Evolutionary conservation across 2,797 vertebrate genomes (phyloP).

Genomic region (Aplochiton taeniatus): DNA sequence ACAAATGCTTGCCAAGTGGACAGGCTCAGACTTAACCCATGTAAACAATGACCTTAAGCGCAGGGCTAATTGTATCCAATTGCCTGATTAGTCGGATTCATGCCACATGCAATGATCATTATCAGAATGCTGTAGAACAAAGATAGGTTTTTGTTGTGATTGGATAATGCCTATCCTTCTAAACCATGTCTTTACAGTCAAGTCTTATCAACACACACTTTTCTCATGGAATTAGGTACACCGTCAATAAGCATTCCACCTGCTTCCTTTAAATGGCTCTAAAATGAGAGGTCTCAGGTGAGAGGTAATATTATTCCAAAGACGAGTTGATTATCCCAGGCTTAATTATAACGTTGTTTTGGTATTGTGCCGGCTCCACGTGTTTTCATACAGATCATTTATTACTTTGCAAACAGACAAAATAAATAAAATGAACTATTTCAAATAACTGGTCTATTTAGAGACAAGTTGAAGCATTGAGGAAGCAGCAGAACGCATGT

Average conservation of each 20-base stretch:
- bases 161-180: slow-evolving; percentile 10
- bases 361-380: slow-evolving; percentile 54
- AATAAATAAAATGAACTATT: slow-evolving; percentile 58
- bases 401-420: slow-evolving; percentile 51
- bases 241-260: slow-evolving; percentile 56
- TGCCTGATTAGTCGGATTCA: slow-evolving; percentile 51
- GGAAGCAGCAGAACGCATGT: no score
- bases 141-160: slow-evolving; percentile 40
- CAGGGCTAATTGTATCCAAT: slow-evolving; percentile 41
- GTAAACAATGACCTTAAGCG: slow-evolving; percentile 27
- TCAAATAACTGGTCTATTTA: slow-evolving; percentile 23
- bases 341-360: slow-evolving; percentile 71
- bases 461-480: no score
- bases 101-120: slow-evolving; percentile 34
- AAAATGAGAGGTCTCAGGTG: slow-evolving; percentile 75
- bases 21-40: no score
- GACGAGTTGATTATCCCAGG: slow-evolving; percentile 67
- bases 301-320: slow-evolving; percentile 66
- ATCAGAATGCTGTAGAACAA: slow-evolving; percentile 24
- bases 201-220: slow-evolving; percentile 48
- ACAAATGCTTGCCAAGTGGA: no score
- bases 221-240: slow-evolving; percentile 50
- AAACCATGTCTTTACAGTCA: slow-evolving; percentile 39
- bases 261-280: slow-evolving; percentile 69
- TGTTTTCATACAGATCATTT: slow-evolving; percentile 56